A percentile compares a stretch with the other conserved stretches of the same genome.
Conservation (phyloP, 2,888 invertebrate genomes). For the Caenorhabditis imperialis region DNA sequence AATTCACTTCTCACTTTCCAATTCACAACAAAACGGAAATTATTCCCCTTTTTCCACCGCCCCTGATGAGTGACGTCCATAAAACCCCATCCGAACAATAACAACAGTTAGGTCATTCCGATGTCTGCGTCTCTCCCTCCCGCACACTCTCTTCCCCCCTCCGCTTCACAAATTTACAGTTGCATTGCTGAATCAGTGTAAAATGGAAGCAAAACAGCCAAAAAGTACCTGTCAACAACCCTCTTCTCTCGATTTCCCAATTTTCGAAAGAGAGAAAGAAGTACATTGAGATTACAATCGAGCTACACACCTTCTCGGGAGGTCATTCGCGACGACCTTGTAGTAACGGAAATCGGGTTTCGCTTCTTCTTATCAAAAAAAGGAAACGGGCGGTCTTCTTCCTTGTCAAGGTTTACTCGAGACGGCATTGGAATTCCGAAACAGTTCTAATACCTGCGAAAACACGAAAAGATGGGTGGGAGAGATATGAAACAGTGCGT, state of each 20-base stretch:
- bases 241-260: no score
- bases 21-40: no score
- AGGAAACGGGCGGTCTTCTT: slow-evolving; percentile 1
- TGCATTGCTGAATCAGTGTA: slow-evolving; percentile 23
- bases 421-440: slow-evolving; percentile 36
- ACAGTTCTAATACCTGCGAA: slow-evolving; percentile 34
- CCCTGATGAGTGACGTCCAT: slow-evolving; percentile 18
- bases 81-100: slow-evolving; percentile 8
- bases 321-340: slow-evolving; percentile 36
- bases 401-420: slow-evolving; percentile 3
- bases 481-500: no score
- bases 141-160: slow-evolving; percentile 2
- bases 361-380: slow-evolving; percentile 10
- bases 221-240: slow-evolving; percentile 8
- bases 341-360: slow-evolving; percentile 27
- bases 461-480: no score
- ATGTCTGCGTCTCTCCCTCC: slow-evolving; percentile 2
- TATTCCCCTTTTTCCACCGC: neutral
- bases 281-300: slow-evolving; percentile 37
- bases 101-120: slow-evolving; percentile 9
- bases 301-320: slow-evolving; percentile 9
- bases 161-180: slow-evolving; percentile 21
- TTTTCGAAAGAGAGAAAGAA: slow-evolving; percentile 8
- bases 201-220: slow-evolving; percentile 15
- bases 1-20: no score